Conservation (phyloP, 2,797 vertebrate species). For the Agapornis canus region DNA sequence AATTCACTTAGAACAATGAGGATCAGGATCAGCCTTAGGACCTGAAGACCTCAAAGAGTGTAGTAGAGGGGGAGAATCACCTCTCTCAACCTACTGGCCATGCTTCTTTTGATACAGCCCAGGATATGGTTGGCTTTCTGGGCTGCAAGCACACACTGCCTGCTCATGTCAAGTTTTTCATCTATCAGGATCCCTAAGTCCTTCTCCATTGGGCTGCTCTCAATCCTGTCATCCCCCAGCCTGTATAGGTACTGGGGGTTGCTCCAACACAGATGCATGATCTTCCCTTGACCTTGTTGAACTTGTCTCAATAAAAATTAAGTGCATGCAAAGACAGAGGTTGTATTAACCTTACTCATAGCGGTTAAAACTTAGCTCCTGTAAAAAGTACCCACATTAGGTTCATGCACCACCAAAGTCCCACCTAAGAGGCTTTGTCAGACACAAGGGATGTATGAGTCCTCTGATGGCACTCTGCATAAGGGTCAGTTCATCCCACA, state of each 20-base stretch:
- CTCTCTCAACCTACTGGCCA: not conserved
- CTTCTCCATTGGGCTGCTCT: not conserved
- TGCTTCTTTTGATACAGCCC: not conserved
- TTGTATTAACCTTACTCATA: not conserved
- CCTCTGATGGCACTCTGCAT: not conserved
- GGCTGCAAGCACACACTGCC: not conserved
- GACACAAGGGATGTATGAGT: not conserved
- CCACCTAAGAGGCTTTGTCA: not conserved
- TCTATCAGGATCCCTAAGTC: not conserved
- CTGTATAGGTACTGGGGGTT: not conserved
- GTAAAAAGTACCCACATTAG: not conserved
- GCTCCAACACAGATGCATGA: not conserved
- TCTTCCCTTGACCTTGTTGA: not conserved
- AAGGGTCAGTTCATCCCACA: constrained; percentile 1
- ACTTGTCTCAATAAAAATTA: not conserved
- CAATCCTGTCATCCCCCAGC: not conserved
- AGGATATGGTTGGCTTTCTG: not conserved
- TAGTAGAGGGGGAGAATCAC: not conserved
- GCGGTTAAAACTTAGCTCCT: not conserved
- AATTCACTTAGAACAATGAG: not conserved
- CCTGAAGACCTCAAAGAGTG: not conserved
- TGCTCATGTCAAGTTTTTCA: not conserved
- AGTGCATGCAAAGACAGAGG: not conserved
- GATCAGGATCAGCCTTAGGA: not conserved
- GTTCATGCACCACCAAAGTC: not conserved